phyloP scores from a whole-genome alignment of 2,113 vertebrate species.

The Microcebus lehilahytsara region DNA sequence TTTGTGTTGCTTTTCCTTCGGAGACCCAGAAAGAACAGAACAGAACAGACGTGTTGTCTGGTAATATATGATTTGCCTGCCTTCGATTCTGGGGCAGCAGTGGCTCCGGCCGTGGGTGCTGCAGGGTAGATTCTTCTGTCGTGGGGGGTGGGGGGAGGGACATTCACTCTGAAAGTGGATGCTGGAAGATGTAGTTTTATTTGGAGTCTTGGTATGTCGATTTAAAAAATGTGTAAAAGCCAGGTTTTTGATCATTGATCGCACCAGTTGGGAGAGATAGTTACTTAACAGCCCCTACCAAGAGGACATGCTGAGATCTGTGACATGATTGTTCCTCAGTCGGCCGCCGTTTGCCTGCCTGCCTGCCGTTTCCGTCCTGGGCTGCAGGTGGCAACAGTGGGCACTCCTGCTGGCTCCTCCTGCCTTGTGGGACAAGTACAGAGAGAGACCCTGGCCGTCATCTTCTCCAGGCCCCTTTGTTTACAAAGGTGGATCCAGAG shows the following conservation, averaged over 20 bases:
- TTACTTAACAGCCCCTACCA: not conserved
- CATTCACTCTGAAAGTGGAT: not conserved
- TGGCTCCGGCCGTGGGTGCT: not conserved
- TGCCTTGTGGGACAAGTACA: fast-evolving
- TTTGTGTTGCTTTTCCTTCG: not conserved
- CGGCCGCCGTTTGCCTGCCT: not conserved
- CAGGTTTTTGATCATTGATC: not conserved
- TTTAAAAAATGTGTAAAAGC: not conserved
- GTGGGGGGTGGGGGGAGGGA: not conserved
- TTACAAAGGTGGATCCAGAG: not conserved
- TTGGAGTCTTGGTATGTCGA: not conserved
- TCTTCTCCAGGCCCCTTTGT: not conserved
- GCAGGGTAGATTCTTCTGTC: not conserved
- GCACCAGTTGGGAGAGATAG: not conserved
- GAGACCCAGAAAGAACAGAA: not conserved
- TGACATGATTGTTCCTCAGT: fast-evolving
- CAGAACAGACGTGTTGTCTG: fast-evolving
- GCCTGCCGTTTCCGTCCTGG: not conserved
- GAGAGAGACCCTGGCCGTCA: fast-evolving
- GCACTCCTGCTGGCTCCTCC: not conserved
- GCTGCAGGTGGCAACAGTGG: slow-evolving; percentile 39
- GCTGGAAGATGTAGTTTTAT: not conserved
- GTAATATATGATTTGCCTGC: not conserved
- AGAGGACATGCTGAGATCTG: too few relatives aligned
- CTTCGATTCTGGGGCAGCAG: not conserved